Conservation (phyloP, 2,888 invertebrate genomes). For the Aplocera efformata region DNA sequence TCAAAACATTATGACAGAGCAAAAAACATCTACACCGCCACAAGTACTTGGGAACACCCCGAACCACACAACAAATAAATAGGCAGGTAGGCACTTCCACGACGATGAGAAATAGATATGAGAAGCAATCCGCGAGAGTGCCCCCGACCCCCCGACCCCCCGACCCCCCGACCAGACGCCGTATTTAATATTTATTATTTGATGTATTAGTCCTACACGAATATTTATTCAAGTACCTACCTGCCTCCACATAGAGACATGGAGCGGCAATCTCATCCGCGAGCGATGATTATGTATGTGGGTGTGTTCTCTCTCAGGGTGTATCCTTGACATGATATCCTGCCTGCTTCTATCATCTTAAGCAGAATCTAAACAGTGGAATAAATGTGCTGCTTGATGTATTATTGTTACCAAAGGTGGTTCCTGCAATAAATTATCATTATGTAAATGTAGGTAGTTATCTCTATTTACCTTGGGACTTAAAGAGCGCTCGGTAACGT, state of each 20-base stretch:
- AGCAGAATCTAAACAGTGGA: no score
- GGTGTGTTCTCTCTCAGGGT: neutral
- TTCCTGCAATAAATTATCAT: no score
- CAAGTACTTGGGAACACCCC: constrained; percentile 8
- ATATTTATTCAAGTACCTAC: constrained; percentile 32
- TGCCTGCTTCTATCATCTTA: no score
- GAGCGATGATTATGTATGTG: constrained; percentile 8
- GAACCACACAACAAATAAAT: constrained; percentile 24
- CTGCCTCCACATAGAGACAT: constrained; percentile 14
- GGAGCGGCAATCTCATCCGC: constrained; percentile 6
- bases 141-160: no score
- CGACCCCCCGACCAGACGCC: constrained; percentile 24
- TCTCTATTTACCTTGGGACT: neutral
- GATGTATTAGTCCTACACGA: constrained; percentile 33
- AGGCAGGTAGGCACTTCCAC: constrained; percentile 11
- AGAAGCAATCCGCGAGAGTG: constrained; percentile 48
- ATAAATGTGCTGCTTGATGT: no score
- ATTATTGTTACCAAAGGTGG: no score
- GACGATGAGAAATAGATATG: constrained; percentile 43
- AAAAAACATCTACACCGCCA: neutral
- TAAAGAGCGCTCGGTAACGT: no score
- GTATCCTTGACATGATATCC: no score
- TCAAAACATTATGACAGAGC: no score
- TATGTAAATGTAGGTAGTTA: no score
- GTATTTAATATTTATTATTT: constrained; percentile 45